phyloP scores from a whole-genome alignment of 2,888 invertebrate genomes.

The Eurytoma adleriae region DNA sequence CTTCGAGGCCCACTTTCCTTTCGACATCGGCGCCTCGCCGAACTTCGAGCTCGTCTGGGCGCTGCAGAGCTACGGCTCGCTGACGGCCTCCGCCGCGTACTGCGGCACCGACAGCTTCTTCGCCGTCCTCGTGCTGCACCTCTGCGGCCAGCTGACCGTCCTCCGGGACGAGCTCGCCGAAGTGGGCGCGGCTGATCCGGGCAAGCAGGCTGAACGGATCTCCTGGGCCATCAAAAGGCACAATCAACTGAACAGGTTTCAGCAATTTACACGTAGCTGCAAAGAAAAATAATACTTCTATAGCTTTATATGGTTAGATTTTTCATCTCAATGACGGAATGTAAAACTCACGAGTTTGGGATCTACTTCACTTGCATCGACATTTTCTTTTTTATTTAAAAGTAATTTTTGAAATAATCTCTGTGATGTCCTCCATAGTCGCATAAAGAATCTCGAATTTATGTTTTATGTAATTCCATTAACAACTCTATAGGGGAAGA shows the following conservation, averaged over 20 bases:
- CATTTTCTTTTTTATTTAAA: no score
- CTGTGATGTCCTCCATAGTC: no score
- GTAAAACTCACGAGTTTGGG: no score
- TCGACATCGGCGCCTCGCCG: constrained; percentile 57
- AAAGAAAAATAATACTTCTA: no score
- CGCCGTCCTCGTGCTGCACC: constrained; percentile 63
- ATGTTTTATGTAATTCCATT: no score
- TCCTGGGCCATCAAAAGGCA: constrained; percentile 56
- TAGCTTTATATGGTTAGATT: no score
- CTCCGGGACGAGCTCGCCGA: background rate
- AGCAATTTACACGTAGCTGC: no score
- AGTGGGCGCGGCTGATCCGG: background rate
- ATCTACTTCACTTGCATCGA: no score
- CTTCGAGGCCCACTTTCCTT: constrained; percentile 60
- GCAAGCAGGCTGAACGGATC: background rate
- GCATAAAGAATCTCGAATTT: no score
- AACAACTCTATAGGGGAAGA: no score
- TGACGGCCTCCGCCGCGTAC: constrained; percentile 61
- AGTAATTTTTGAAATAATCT: no score
- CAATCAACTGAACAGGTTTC: constrained; percentile 59
- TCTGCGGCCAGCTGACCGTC: constrained; percentile 64
- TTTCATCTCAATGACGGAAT: no score
- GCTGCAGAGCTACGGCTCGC: constrained; percentile 60
- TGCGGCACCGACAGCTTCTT: constrained; percentile 64
- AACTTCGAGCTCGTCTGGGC: constrained; percentile 63